A percentile compares a stretch with the other conserved stretches of the same genome.
phyloP scores from a whole-genome alignment of 2,113 vertebrate genomes.

The Ciconia boyciana region DNA sequence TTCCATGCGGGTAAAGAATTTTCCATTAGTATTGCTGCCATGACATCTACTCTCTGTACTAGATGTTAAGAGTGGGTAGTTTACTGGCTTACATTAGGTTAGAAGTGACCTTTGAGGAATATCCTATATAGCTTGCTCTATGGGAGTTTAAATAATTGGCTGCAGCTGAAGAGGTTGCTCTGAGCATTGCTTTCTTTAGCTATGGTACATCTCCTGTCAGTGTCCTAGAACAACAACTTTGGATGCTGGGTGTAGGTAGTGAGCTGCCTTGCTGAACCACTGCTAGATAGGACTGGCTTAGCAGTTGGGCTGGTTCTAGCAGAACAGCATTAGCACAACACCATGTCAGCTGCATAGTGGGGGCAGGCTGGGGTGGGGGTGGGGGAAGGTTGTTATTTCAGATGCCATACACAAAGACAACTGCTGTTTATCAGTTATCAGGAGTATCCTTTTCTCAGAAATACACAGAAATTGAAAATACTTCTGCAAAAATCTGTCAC shows the following conservation, averaged over 20 bases:
- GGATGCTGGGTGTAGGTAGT: neutral
- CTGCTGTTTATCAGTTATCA: neutral
- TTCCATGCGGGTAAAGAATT: neutral
- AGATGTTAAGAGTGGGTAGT: neutral
- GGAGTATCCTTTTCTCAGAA: neutral
- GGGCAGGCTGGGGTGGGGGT: neutral
- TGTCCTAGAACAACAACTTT: neutral
- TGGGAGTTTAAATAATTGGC: neutral
- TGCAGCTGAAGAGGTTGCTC: neutral
- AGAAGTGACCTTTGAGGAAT: neutral
- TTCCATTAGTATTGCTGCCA: neutral
- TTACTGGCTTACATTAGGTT: neutral
- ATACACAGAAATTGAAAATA: neutral
- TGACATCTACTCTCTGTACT: neutral
- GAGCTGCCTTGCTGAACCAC: neutral
- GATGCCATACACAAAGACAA: neutral
- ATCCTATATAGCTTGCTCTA: neutral
- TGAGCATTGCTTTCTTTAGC: neutral
- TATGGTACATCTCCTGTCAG: neutral
- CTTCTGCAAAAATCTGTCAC: neutral
- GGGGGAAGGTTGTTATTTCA: neutral
- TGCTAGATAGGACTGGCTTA: neutral
- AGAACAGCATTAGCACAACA: neutral
- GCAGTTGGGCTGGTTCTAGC: neutral
- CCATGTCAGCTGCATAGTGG: fast-evolving